These are phyloP conservation scores for Calcarius lapponicus DNA, from an alignment of 2,797 vertebrate genomes.

Conservation along the genomic window DNA sequence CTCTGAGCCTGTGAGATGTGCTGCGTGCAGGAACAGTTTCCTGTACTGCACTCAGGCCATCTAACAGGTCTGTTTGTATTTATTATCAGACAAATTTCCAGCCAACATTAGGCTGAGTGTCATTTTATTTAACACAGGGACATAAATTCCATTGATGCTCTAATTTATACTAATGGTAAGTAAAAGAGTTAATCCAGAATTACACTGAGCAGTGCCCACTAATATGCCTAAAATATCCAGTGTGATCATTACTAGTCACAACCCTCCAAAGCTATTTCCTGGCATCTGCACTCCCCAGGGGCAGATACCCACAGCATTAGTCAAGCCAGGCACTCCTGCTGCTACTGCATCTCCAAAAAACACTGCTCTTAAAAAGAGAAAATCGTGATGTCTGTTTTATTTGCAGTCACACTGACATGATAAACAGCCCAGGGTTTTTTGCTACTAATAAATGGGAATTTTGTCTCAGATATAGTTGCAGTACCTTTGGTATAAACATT, in stretches of 20 bases:
- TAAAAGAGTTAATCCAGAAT: constrained; percentile 53
- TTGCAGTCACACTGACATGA: neutral
- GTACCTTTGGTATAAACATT: neutral
- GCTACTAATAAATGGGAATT: neutral
- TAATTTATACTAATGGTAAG: neutral
- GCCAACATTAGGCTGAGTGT: neutral
- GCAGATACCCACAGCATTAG: constrained; percentile 59
- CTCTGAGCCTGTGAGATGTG: neutral
- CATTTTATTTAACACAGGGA: neutral
- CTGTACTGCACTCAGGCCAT: neutral
- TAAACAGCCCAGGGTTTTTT: neutral
- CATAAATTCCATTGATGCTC: neutral
- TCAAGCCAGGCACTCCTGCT: constrained; percentile 54
- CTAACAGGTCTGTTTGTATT: neutral
- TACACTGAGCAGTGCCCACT: constrained; percentile 23
- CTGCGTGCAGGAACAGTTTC: neutral
- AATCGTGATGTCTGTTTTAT: neutral
- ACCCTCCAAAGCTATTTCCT: constrained; percentile 53
- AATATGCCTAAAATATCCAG: constrained; percentile 56
- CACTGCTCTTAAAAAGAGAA: constrained; percentile 15
- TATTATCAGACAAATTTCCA: neutral
- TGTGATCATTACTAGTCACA: constrained; percentile 56
- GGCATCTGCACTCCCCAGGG: constrained; percentile 60
- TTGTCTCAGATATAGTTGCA: neutral
- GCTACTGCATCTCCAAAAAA: constrained; percentile 45